Evolutionary conservation across 2,797 vertebrate species (phyloP), one percentile per base, ranked within the genome.

Genomic region (Lithobates pipiens): DNA sequence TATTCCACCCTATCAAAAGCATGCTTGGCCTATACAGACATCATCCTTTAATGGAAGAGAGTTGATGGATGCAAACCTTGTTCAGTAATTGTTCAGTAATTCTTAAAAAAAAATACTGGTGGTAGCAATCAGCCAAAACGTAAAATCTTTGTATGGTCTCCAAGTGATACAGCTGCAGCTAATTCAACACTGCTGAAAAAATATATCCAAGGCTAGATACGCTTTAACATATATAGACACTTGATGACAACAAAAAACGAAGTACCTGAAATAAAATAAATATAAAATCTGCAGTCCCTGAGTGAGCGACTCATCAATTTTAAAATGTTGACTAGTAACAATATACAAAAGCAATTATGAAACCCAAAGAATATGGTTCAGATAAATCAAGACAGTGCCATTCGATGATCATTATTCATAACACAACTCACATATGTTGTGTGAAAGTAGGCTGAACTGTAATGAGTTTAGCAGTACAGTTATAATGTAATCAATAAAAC

Each of bases 401-500:
- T 15, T 25, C 42, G 27, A 78, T 77, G 72, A 61, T 63, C 74
- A 73, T 68, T 65, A 83, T 78, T 79, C 29, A 83, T 65, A 79
- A 61, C 39, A 73, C 39, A 69, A 23, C 23, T 39, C 32, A 5
- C 85, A 68, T 86, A 83, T 74, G 44, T 27, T 75, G 61, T 39
- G 68, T 23, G 78, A 42, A 83, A 86, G 46, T 39, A 32, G 68
- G 74, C 57, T 57, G 29, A 18, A 69, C 23, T 57, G 42, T 74
- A 79, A 86, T 83, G 57, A 74, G 57, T 75, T 72, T 83, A 74
- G 75, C 32, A 29, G 61, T 15, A 79, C 42, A 75, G 42, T 78
- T 78, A 79, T 44, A 74, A 67, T 68, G 23, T 79, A 79, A 86
- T 86, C 76, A 78, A 86, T 83, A 79, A 82, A 73, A 82, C 23